Conservation (phyloP, 2,797 vertebrate species). For the Enteromius viviparus region DNA sequence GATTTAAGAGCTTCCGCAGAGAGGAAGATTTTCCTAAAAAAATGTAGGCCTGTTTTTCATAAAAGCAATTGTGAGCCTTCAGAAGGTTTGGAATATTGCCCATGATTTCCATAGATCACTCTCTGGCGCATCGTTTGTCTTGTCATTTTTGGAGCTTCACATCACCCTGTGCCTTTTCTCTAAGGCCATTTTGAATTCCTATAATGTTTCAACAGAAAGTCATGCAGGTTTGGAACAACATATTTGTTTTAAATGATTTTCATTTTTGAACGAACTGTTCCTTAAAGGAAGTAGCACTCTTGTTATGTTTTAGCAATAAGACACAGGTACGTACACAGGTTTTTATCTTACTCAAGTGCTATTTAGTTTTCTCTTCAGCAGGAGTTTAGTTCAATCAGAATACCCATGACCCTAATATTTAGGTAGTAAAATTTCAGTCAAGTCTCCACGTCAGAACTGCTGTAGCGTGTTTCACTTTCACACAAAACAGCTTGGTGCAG, state of each 20-base stretch:
- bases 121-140: neutral
- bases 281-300: conserved; percentile 9
- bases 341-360: neutral
- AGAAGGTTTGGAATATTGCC: neutral
- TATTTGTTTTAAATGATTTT: neutral
- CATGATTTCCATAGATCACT: neutral
- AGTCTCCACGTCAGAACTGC: conserved; percentile 26
- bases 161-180: neutral
- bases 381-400: conserved; percentile 22
- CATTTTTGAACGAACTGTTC: neutral
- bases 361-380: conserved; percentile 26
- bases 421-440: conserved; percentile 35
- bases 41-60: neutral
- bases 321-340: neutral
- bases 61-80: neutral
- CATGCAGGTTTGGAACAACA: neutral
- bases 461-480: conserved; percentile 57
- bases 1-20: neutral
- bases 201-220: neutral
- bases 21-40: neutral
- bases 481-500: conserved; percentile 60
- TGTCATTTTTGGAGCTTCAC: neutral
- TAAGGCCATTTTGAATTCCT: neutral
- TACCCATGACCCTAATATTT: conserved; percentile 8
- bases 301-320: neutral